Conservation (phyloP, 2,797 vertebrate genomes). For the Poeciliopsis presidionis region DNA sequence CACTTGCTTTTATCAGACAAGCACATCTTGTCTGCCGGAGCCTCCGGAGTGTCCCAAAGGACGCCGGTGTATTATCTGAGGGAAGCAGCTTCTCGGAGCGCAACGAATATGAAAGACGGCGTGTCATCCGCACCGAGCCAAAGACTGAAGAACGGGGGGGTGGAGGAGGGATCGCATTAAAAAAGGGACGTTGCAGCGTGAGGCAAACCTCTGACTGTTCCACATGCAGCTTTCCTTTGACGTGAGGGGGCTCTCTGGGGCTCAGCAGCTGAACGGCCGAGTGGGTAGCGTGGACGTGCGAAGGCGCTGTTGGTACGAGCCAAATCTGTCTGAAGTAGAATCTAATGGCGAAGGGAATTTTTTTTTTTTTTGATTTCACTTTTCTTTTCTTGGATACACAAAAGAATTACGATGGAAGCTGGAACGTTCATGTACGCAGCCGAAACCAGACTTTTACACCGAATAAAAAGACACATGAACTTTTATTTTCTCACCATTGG, state of each 20-base stretch:
- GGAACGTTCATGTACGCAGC: too few species aligned
- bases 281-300: not conserved
- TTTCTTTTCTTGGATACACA: not conserved
- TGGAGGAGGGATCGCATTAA: constrained; percentile 34
- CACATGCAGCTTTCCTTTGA: constrained; percentile 50
- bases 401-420: too few species aligned
- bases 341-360: not conserved
- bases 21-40: constrained; percentile 71
- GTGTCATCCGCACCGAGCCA: constrained; percentile 44
- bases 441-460: not conserved
- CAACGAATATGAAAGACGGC: constrained; percentile 30
- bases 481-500: too few species aligned
- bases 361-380: not conserved
- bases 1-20: constrained; percentile 74
- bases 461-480: too few species aligned
- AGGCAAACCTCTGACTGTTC: constrained; percentile 43
- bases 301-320: not conserved
- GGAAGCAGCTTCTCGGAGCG: constrained; percentile 71
- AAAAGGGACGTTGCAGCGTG: constrained; percentile 38
- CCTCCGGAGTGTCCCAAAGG: constrained; percentile 60
- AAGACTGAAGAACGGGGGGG: constrained; percentile 11
- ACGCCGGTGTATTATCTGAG: constrained; percentile 69
- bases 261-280: constrained; percentile 27
- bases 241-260: constrained; percentile 37
- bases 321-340: not conserved